Evolutionary conservation across 2,113 vertebrate genomes (phyloP).

Genomic region (Ginglymostoma cirratum): DNA sequence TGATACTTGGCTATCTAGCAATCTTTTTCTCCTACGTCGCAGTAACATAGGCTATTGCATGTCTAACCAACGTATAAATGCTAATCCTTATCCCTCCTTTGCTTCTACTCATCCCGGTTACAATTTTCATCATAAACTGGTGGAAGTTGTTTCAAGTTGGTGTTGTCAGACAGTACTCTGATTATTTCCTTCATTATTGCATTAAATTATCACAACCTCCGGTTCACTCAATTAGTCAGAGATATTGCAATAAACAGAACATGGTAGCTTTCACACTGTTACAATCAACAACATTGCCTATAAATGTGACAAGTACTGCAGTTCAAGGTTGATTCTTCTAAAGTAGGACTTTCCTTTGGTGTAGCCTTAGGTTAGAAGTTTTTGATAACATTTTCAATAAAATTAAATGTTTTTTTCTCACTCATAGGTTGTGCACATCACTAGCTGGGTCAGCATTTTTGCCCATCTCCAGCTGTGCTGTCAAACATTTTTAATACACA

Average conservation of each 20-base stretch:
- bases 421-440: too few relatives aligned
- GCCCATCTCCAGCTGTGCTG: too few relatives aligned
- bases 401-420: too few relatives aligned
- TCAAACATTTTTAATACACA: not conserved
- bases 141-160: not conserved
- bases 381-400: not conserved
- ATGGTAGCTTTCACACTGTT: not conserved
- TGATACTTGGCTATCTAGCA: not conserved
- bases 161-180: not conserved
- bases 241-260: not conserved
- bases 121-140: not conserved
- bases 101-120: not conserved
- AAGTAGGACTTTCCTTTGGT: not conserved
- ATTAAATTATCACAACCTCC: not conserved
- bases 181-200: not conserved
- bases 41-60: not conserved
- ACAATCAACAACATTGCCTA: not conserved
- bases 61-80: not conserved
- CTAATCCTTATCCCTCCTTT: not conserved
- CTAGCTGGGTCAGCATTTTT: too few relatives aligned
- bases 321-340: not conserved
- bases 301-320: not conserved
- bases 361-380: not conserved
- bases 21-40: not conserved
- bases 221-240: not conserved